A percentile compares a stretch with the other conserved stretches of the same genome.
phyloP scores from a whole-genome alignment of 2,113 vertebrate genomes.

The Centropus bengalensis region DNA sequence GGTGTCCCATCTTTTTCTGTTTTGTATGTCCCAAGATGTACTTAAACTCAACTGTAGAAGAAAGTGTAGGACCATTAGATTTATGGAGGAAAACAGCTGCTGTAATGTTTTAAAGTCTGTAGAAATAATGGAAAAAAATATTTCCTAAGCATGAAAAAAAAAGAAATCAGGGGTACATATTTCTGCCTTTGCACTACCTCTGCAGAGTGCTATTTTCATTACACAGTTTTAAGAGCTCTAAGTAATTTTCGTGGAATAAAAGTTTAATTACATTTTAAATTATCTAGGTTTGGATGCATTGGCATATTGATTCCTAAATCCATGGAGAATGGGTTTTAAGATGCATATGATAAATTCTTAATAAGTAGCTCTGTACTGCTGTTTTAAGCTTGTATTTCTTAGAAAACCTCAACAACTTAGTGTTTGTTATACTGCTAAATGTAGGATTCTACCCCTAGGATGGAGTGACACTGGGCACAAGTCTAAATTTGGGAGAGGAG shows the following conservation, averaged over 20 bases:
- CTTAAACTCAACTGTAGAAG: not conserved
- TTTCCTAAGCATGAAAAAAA: not conserved
- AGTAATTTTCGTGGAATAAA: not conserved
- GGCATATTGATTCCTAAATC: not conserved
- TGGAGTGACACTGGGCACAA: too few species aligned
- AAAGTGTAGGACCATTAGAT: not conserved
- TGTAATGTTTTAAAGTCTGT: not conserved
- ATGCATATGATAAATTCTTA: slow-evolving; percentile 10
- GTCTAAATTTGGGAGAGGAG: too few species aligned
- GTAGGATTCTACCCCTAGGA: not conserved
- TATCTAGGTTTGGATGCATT: not conserved
- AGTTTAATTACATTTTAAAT: slow-evolving; percentile 5
- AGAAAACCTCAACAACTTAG: not conserved
- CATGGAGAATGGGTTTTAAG: not conserved
- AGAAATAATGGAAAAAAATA: not conserved
- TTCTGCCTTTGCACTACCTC: not conserved
- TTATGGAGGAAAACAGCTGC: not conserved
- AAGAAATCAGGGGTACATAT: not conserved
- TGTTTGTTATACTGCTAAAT: not conserved
- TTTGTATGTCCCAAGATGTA: not conserved
- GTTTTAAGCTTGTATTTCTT: not conserved
- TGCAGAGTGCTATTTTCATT: not conserved
- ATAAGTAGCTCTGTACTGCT: not conserved
- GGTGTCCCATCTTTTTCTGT: not conserved
- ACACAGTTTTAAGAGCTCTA: not conserved